Conservation (phyloP, 2,888 invertebrate genomes). For the Magallana nippona region DNA sequence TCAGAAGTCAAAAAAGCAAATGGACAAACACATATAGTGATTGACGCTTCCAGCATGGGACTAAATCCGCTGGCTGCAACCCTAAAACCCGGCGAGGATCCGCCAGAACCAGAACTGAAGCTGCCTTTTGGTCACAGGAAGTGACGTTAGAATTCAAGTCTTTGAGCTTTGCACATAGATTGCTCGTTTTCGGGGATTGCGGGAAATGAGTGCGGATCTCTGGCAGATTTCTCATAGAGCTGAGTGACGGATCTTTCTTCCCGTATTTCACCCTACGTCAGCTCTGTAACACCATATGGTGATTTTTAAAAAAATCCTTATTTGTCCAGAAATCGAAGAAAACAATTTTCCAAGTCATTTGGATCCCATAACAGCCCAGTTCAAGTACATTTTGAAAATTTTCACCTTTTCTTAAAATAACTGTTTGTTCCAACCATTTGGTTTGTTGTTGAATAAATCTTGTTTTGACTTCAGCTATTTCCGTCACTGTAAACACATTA, state of each 20-base stretch:
- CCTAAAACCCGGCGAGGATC: conserved; percentile 42
- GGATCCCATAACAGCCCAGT: too few relatives aligned
- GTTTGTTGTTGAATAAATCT: too few relatives aligned
- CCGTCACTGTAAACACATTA: too few relatives aligned
- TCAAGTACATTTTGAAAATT: too few relatives aligned
- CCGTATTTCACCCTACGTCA: not conserved
- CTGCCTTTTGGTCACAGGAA: conserved; percentile 17
- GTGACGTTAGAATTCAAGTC: not conserved
- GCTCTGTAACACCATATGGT: not conserved
- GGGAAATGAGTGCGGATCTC: not conserved
- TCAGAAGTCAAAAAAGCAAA: conserved; percentile 41
- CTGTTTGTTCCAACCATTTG: too few relatives aligned
- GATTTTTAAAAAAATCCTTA: too few relatives aligned
- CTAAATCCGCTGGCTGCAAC: conserved; percentile 4
- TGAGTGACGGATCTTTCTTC: not conserved
- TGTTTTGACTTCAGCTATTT: too few relatives aligned
- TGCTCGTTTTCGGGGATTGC: not conserved
- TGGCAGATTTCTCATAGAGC: not conserved
- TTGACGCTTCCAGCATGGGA: conserved; percentile 37
- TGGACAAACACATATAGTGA: conserved; percentile 44
- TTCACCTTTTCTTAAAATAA: too few relatives aligned
- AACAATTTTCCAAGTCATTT: too few relatives aligned
- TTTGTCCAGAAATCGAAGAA: too few relatives aligned
- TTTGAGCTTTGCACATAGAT: not conserved
- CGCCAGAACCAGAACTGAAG: conserved; percentile 39